A percentile compares a stretch with the other conserved stretches of the same genome.
Evolutionary conservation across 1,140 invertebrate species (phyloP).

Genomic region (Drosophila rufa): DNA sequence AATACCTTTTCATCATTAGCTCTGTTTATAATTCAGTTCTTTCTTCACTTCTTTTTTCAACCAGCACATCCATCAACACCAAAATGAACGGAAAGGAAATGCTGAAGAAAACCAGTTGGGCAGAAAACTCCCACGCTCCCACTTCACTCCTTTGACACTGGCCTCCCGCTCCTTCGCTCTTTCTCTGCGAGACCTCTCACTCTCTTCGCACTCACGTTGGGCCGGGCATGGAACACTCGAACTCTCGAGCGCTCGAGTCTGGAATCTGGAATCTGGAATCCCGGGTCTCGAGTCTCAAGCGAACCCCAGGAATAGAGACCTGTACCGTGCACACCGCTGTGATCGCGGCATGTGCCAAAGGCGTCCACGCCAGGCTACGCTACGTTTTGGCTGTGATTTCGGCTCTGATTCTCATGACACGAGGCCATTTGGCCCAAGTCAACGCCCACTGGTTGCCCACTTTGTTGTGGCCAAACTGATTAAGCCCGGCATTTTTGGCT

Average conservation of each 20-base stretch:
- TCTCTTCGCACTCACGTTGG: constrained; percentile 31
- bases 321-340: constrained; percentile 64
- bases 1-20: neutral
- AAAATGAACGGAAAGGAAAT: constrained; percentile 17
- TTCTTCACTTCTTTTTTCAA: neutral
- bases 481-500: constrained; percentile 12
- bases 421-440: constrained; percentile 40
- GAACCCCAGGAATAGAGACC: constrained; percentile 72
- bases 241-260: constrained; percentile 3
- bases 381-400: constrained; percentile 28
- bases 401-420: constrained; percentile 30
- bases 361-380: constrained; percentile 38
- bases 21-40: neutral
- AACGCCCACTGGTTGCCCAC: constrained; percentile 47
- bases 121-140: constrained; percentile 68
- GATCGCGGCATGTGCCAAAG: constrained; percentile 80
- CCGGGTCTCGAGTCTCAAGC: constrained; percentile 21
- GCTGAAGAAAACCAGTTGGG: constrained; percentile 37
- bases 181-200: constrained; percentile 32
- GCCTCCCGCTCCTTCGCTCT: constrained; percentile 15
- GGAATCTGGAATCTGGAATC: constrained; percentile 16
- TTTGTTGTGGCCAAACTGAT: constrained; percentile 50
- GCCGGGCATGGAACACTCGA: constrained; percentile 57
- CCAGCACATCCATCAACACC: constrained; percentile 16
- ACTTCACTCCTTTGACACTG: constrained; percentile 36